phyloP scores from a whole-genome alignment of 2,888 invertebrate genomes.

The Perdita meconis region DNA sequence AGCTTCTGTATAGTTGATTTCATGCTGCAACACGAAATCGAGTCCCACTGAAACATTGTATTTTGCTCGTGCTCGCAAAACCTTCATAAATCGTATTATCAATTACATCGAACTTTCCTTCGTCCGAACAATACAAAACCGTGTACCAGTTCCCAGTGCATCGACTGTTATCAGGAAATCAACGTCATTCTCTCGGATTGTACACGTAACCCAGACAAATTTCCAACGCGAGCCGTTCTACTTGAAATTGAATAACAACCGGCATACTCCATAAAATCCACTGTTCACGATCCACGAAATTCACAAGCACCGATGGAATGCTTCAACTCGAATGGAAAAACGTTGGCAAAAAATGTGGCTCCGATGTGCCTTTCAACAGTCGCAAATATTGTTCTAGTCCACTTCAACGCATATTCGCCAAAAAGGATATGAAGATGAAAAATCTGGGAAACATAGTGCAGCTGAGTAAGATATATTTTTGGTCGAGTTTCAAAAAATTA shows the following conservation, averaged over 20 bases:
- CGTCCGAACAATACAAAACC: neutral
- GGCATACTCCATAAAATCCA: neutral
- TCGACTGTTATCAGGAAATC: neutral
- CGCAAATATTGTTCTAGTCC: no score
- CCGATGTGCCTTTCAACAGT: no score
- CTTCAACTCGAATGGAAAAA: neutral
- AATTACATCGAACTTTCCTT: constrained; percentile 15
- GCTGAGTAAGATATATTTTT: no score
- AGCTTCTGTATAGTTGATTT: neutral
- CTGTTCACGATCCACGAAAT: neutral
- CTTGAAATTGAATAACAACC: constrained; percentile 8
- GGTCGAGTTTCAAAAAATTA: no score
- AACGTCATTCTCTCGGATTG: constrained; percentile 5
- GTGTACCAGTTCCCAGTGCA: constrained; percentile 1
- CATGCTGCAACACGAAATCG: neutral
- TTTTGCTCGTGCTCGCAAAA: neutral
- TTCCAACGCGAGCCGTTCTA: neutral
- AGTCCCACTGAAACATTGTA: neutral
- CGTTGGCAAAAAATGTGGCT: neutral
- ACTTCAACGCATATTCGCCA: no score
- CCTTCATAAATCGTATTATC: constrained; percentile 22
- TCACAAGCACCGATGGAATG: neutral
- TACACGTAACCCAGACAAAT: neutral
- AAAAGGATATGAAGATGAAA: no score
- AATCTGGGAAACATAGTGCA: no score